Base-by-base conservation (phyloP, 2,888 invertebrate species). In the Dendrolimus houi region DNA sequence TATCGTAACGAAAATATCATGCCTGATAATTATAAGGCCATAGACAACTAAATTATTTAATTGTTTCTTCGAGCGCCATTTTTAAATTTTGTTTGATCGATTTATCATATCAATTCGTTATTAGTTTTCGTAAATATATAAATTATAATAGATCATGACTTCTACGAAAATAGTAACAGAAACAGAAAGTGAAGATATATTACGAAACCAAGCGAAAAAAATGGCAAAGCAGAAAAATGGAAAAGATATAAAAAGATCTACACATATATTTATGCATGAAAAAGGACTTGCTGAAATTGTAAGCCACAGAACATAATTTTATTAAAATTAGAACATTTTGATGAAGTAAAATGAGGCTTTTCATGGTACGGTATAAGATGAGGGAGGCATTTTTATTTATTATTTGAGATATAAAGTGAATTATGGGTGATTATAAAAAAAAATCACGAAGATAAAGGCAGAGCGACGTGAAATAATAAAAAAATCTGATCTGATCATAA, bases 261-360 rank as follows among this genome's bases (percentile, higher is more conserved):
- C 90, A 3, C 90, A 90, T 79, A 71, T 94, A 56, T 92, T 92
- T 73, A 85, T 93, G 84, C 92, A 93, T 65, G 92, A 92, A 61
- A 93, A 92, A 79, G 83, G 79, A 62, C 81, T 94, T 8, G 80
- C 80, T 53, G 83, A 85, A 68, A 93, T 94, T 62, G 94, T 93
- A 81, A 89, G 29, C 29, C 6, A 29, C 3, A 6, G 3, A 29
- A 29, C 3, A 29, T 29, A 29, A 29, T 29, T 29, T 29, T 29
- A 29, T 29, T 29, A 29, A 3, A 29, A 6, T 29, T 29, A 6
- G 29, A 29, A 29, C 29, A 29, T 29, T 29, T 29, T 29, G 6
- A 29, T 29, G 29, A 29, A 29, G 6, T 29, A 29, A 29, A 29
- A 29, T 29, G 29, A 29, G 6, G 29, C 3, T 6, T 29, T 6